phyloP scores from a whole-genome alignment of 2,888 invertebrate genomes.

The Pyrocoelia pectoralis region DNA sequence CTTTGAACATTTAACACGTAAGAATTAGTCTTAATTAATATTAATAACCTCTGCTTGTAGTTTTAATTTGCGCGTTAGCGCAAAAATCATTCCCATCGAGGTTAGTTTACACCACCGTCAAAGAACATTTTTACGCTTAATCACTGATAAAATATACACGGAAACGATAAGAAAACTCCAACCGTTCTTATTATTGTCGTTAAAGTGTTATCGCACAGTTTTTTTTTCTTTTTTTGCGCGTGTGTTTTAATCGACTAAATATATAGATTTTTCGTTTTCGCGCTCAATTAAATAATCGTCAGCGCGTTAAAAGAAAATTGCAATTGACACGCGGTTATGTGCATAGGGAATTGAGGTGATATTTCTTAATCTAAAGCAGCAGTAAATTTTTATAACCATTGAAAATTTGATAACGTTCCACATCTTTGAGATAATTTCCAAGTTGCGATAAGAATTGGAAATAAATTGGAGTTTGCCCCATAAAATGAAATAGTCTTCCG shows the following conservation, averaged over 20 bases:
- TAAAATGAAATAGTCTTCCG: conserved; percentile 8
- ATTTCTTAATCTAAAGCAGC: conserved; percentile 13
- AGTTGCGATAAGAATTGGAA: conserved; percentile 11
- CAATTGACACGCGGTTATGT: background rate
- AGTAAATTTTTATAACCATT: conserved; percentile 13
- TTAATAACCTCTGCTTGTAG: background rate
- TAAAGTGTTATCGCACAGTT: background rate
- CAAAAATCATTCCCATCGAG: background rate
- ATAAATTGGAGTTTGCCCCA: conserved; percentile 11
- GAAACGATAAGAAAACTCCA: conserved; percentile 2
- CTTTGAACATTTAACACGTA: conserved; percentile 24
- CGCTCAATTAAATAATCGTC: conserved; percentile 1
- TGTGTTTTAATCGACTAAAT: background rate
- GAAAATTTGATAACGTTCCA: conserved; percentile 14
- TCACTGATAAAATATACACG: conserved; percentile 8
- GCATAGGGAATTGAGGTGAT: background rate
- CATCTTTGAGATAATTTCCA: conserved; percentile 7
- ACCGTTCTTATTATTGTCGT: conserved; percentile 2
- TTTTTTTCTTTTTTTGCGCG: background rate
- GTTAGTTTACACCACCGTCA: background rate
- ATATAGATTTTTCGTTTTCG: conserved; percentile 1
- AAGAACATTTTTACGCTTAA: conserved; percentile 1
- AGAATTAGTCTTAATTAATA: conserved; percentile 12
- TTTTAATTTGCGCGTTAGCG: background rate
- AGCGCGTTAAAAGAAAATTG: conserved; percentile 1